Base-by-base conservation (phyloP, 2,888 invertebrate species). In the Phengaris alcon region DNA sequence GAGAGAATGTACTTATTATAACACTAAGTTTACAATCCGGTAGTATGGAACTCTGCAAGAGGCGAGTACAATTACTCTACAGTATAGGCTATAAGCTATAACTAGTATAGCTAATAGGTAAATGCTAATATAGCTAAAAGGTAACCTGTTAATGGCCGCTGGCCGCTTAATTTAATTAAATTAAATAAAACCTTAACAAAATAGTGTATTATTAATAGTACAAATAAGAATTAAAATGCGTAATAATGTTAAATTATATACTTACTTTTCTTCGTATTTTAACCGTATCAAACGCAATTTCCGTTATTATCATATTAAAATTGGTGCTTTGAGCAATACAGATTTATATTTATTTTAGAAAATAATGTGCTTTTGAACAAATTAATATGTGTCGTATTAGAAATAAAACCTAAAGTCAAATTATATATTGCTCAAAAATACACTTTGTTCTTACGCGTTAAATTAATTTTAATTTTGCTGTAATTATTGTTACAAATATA, bases 281-380 rank as follows among this genome's bases (percentile, higher is more conserved):
- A 8, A 80, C 75, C 72, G 57, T 79, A 35, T 82, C 82, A 75
- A 86, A 79, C 76, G 85, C 81, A 86, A 88, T 88, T 70, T 73
- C 54, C 48, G 9, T 13, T 15, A 9, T 44, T 15, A 44, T 15
- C 22, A n/a, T 22, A 22, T 51, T 48, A 13, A 44, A 48, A 51
- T 13, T 64, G 4, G 15, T n/a, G 13, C 2, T 69, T 70, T 70
- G 70, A 48, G 70, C 46, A 48, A 72, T 35, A 12, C 54, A 12
- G 35, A 10, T 6, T 48, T 48, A 48, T 48, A 35, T 52, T 15
- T 70, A 64, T 52, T 52, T 15, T 72, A 54, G 72, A 54, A 54
- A 51, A 9, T 51, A 5, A 44, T 35, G 12, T 44, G 35, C 6
- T 35, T 59, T 22, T 59, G 3, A 10, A 15, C 22, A 1, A 59